Conservation (phyloP, 2,113 vertebrate species). For the Micronisus gabar region DNA sequence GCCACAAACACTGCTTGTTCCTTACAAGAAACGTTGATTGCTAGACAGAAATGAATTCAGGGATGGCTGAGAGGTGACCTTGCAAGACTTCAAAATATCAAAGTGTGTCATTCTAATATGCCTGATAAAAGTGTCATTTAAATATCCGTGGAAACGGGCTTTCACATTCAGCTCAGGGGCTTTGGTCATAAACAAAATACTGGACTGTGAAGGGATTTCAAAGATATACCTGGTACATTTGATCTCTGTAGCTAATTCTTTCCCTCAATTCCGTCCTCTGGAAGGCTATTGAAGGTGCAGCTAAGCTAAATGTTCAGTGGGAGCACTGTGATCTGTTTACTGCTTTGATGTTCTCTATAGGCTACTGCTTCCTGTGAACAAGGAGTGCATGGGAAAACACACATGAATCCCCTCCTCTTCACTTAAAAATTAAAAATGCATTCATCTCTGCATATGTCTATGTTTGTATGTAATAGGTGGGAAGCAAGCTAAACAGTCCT, state of each 20-base stretch:
- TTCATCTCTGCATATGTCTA: background rate
- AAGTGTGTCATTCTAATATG: background rate
- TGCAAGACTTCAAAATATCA: constrained; percentile 15
- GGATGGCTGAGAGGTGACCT: constrained; percentile 4
- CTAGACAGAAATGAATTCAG: constrained; percentile 37
- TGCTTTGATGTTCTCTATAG: background rate
- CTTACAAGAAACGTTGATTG: constrained; percentile 12
- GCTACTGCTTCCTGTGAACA: background rate
- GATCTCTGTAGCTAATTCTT: constrained; percentile 11
- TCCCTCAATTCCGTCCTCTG: background rate
- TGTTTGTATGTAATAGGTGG: background rate
- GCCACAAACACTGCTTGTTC: background rate
- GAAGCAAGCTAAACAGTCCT: background rate
- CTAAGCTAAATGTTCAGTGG: background rate
- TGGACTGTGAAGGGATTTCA: constrained; percentile 9
- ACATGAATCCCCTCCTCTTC: background rate
- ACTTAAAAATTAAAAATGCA: background rate
- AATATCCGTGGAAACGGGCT: constrained; percentile 35
- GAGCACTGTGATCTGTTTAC: background rate
- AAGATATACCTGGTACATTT: background rate
- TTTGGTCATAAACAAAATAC: constrained; percentile 16
- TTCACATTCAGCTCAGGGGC: background rate
- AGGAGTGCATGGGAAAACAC: background rate
- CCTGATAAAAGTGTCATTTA: constrained; percentile 30
- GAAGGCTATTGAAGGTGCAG: background rate